Percentiles rank a stretch among this genome's conserved stretches.
Evolutionary conservation across 2,888 invertebrate species (phyloP).

Genomic region (Himalopsyche kuldschensis): DNA sequence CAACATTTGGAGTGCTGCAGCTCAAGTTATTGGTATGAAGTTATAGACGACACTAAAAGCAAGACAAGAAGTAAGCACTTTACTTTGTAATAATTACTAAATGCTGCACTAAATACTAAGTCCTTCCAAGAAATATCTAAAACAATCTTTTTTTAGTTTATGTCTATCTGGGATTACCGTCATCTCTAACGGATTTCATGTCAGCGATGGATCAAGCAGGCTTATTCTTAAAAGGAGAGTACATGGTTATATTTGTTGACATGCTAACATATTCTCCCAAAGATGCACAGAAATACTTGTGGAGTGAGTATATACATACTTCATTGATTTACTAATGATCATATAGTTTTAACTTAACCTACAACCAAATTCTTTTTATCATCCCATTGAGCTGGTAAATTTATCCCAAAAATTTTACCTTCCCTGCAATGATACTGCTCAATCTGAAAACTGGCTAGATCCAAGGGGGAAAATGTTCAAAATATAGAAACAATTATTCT

Average conservation of each 20-base stretch:
- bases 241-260: conserved; percentile 94
- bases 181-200: conserved; percentile 88
- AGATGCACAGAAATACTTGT: conserved; percentile 78
- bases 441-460: too few species aligned
- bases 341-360: neutral
- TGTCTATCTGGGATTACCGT: conserved; percentile 87
- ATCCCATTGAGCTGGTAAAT: too few species aligned
- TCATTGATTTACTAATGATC: too few species aligned
- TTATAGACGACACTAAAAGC: conserved; percentile 83
- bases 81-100: neutral
- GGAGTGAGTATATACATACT: conserved; percentile 68
- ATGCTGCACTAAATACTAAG: neutral
- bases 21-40: conserved; percentile 79
- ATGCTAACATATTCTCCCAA: conserved; percentile 80
- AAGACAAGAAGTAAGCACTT: conserved; percentile 73
- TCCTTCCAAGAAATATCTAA: neutral
- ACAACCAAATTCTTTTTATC: conserved; percentile 2
- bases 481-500: too few species aligned
- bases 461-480: too few species aligned
- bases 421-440: too few species aligned
- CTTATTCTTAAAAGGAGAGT: conserved; percentile 87
- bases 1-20: conserved; percentile 75
- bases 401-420: too few species aligned
- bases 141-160: conserved; percentile 73
- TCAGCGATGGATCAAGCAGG: conserved; percentile 86